Evolutionary conservation across 1,140 invertebrate species (phyloP), one percentile per base, ranked within the genome.

Genomic region (Cydia amplana): DNA sequence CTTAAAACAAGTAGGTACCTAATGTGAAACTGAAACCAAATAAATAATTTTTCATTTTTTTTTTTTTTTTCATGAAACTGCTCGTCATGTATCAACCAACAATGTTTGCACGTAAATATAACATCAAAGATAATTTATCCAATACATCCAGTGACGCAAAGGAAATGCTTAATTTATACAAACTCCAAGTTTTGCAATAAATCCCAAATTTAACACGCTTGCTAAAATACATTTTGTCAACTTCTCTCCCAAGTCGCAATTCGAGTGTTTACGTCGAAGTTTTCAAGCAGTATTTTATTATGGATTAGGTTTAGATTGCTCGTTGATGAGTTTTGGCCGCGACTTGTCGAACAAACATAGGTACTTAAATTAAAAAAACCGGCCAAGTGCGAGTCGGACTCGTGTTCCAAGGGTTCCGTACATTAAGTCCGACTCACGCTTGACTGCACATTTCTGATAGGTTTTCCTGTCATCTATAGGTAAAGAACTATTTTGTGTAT

Each of bases 121-220:
- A 46, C 14, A 46, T 46, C 49, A 23, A 49, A 64, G 32, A 25
- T 70, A 40, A 70, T 40, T 36, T 70, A 60, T 60, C 65, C 36
- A 20, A 70, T 40, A 70, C 32, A 36, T 70, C 65, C n/a, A 18
- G 16, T 18, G 72, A 36, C 25, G 18, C 72, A 49, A 18, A 16
- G 43, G 23, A 49, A 73, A 28, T 23, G 43, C n/a, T 73, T 28
- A 51, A 73, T 43, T 20, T 60, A 73, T 43, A 32, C 72, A 73
- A 73, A 51, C 49, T 55, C 7, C 43, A 73, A 73, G 43, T 73
- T 73, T 51, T 18, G 49, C 40, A 49, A 73, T 73, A 73, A 73
- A 73, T 51, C 72, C 40, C 20, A 23, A 73, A 73, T 73, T 73
- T 73, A 73, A 73, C 72, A 46, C 43, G 72, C 46, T 70, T 70